Base-by-base conservation (phyloP, 2,113 vertebrate species). In the Vidua chalybeata region DNA sequence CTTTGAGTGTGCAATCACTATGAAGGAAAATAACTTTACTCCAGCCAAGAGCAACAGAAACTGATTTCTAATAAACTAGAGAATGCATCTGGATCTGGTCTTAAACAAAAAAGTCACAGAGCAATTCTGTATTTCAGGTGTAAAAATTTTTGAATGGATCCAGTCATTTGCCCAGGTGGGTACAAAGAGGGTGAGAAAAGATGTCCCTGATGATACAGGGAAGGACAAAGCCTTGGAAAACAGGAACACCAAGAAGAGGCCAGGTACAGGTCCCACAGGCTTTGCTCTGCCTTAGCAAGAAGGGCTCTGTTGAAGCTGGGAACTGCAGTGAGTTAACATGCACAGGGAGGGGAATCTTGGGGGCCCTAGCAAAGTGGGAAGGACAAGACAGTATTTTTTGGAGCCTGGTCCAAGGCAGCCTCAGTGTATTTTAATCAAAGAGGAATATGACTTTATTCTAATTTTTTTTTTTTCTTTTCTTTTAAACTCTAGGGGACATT, bases 71-170 rank as follows among this genome's bases (percentile, higher is more conserved):
- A 56, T 12, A 16, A 89, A 41, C 9, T 30, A 8, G 7, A 54
- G 15, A 72, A 66, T 30, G 6, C 28, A n/a, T 16, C 30, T 31
- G 13, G 72, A 75, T 48, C 17, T 39, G 11, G 1, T 33, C 26
- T 77, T 45, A 71, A 74, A n/a, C 6, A 61, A 37, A 51, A 64
- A 41, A 35, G 35, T 15, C 43, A 33, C 12, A 28, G 35, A 54
- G n/a, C 9, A 89, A n/a, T 20, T 62, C 46, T 59, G 0, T 48
- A n/a, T 63, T 91, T 51, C 20, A 67, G 15, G 8, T 3, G 2
- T 4, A 11, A 0, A 11, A 0, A 6, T 22, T 63, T 28, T 63
- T 73, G 1, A 59, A 63, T 35, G 15, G 16, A 67, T 43, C 9
- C 11, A 28, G 33, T 12, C 19, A 71, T 46, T 10, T 55, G 37